Evolutionary conservation across 2,797 vertebrate genomes (phyloP).

Genomic region (Hirundo rustica): DNA sequence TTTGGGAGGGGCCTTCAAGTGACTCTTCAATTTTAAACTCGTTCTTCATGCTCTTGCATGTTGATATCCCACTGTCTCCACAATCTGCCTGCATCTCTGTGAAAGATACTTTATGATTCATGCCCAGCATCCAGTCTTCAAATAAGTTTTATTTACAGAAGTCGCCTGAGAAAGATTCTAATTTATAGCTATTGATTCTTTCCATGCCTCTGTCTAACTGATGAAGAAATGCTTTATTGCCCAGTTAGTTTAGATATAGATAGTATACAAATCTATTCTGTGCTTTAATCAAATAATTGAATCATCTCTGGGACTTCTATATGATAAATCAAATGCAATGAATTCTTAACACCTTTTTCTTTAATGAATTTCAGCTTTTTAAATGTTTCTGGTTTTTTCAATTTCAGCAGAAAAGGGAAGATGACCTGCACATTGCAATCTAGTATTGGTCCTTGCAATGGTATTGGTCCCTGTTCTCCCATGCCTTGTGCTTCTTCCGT

Average conservation of each 20-base stretch:
- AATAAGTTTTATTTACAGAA: conserved; percentile 16
- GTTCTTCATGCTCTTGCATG: background rate
- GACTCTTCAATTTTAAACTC: background rate
- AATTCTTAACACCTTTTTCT: background rate
- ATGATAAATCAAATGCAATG: background rate
- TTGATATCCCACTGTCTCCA: background rate
- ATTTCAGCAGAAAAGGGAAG: background rate
- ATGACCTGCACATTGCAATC: background rate
- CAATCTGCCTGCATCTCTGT: background rate
- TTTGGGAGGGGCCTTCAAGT: background rate
- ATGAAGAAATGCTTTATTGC: conserved; percentile 30
- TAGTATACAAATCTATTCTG: background rate
- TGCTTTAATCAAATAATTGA: conserved; percentile 51
- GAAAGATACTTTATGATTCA: background rate
- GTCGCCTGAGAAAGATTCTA: background rate
- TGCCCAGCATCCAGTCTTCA: background rate
- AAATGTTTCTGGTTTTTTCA: background rate
- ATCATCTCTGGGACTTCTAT: background rate
- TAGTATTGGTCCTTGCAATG: background rate
- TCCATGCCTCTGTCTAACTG: background rate
- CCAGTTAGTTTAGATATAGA: background rate
- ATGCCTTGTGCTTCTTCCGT: background rate
- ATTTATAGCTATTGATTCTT: conserved; percentile 35
- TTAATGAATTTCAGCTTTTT: background rate
- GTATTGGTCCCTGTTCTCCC: background rate